Evolutionary conservation across 2,113 vertebrate genomes (phyloP).

Genomic region (Labrus mixtus): DNA sequence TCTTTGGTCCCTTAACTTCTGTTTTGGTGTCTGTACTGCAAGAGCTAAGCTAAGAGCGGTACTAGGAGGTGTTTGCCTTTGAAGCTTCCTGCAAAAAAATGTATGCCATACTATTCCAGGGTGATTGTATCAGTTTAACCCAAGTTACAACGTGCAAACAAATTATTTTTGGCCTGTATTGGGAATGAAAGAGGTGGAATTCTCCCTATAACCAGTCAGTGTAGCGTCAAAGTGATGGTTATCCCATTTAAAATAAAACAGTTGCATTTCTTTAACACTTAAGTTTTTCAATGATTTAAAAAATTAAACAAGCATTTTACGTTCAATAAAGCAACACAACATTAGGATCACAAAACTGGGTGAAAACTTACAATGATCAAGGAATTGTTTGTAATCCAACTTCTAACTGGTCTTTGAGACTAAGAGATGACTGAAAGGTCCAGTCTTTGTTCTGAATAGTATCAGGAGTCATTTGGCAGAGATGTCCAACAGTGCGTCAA

Average conservation of each 20-base stretch:
- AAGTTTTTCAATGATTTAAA: background rate
- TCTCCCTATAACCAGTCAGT: background rate
- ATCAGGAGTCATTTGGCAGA: slow-evolving; percentile 54
- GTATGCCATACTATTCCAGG: background rate
- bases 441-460: slow-evolving; percentile 17
- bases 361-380: background rate
- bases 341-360: background rate
- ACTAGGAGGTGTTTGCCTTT: background rate
- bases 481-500: slow-evolving; percentile 15
- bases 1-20: background rate
- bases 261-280: too few relatives aligned
- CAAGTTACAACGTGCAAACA: background rate
- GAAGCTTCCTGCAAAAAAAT: too few relatives aligned
- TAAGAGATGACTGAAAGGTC: slow-evolving; percentile 13
- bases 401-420: background rate
- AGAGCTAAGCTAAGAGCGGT: background rate
- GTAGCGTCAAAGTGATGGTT: background rate
- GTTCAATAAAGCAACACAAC: background rate
- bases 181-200: background rate
- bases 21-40: background rate
- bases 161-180: background rate
- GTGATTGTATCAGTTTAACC: background rate
- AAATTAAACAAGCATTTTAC: background rate
- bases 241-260: too few relatives aligned
- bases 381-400: background rate